Percentiles rank a stretch among this genome's conserved stretches.
These are phyloP conservation scores for Rhopalosiphum padi DNA, from an alignment of 1,140 invertebrate genomes.

Conservation along the genomic window DNA sequence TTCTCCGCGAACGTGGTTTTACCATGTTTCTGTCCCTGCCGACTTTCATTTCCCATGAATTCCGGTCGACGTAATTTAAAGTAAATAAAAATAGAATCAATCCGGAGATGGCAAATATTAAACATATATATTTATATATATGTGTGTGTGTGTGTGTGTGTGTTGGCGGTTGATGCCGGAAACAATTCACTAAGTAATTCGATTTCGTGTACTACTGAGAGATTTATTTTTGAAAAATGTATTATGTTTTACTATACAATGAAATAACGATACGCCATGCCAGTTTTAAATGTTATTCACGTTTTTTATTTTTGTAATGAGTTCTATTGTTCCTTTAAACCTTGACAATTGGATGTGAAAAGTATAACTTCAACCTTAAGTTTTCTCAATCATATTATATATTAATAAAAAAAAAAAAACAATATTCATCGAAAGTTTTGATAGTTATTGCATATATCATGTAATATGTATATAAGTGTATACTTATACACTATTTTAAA, in stretches of 20 bases:
- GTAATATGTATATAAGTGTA: background rate
- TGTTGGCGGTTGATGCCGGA: background rate
- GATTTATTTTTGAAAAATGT: constrained; percentile 9
- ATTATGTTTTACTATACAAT: background rate
- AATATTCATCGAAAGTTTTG: constrained; percentile 15
- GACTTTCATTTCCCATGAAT: background rate
- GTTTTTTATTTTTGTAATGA: constrained; percentile 7
- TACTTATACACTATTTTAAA: background rate
- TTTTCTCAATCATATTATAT: background rate
- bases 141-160: background rate
- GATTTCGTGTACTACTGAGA: background rate
- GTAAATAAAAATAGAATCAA: constrained; percentile 44
- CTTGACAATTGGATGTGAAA: background rate
- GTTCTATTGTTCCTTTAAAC: background rate
- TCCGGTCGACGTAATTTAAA: constrained; percentile 21
- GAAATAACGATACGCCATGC: background rate
- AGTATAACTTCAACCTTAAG: background rate
- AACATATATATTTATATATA: background rate
- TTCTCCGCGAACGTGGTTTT: background rate
- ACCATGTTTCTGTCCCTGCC: background rate
- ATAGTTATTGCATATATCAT: background rate
- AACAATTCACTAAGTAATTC: constrained; percentile 40
- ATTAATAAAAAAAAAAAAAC: background rate
- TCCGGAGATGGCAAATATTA: constrained; percentile 25
- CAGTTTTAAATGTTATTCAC: background rate